A percentile compares a stretch with the other conserved stretches of the same genome.
Evolutionary conservation across 2,797 vertebrate genomes (phyloP).

Genomic region (Sebastolobus alascanus): DNA sequence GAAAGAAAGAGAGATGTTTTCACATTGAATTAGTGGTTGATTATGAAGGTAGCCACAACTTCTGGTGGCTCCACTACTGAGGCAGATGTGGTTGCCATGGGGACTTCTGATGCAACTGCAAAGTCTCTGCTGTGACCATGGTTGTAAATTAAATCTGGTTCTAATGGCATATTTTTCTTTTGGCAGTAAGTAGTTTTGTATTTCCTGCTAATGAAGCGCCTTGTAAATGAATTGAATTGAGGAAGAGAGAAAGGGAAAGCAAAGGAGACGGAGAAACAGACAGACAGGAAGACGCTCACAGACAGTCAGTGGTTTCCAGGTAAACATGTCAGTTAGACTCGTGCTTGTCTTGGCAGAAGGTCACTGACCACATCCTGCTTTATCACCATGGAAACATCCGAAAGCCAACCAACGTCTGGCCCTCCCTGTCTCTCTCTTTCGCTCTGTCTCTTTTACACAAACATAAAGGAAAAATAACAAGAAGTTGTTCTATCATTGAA

Average conservation of each 20-base stretch:
- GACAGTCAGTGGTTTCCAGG: slow-evolving; percentile 67
- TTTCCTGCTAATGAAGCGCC: slow-evolving; percentile 26
- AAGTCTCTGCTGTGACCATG: slow-evolving; percentile 29
- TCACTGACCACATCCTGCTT: slow-evolving; percentile 88
- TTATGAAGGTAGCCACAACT: not conserved
- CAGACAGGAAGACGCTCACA: slow-evolving; percentile 28
- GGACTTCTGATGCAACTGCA: slow-evolving; percentile 30
- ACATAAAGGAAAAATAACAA: not conserved
- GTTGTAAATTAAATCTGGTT: slow-evolving; percentile 41
- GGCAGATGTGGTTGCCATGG: slow-evolving; percentile 28
- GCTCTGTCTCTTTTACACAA: not conserved
- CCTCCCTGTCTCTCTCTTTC: not conserved
- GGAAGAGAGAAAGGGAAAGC: not conserved
- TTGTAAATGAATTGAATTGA: not conserved
- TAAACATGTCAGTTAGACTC: slow-evolving; percentile 77
- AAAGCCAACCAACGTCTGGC: slow-evolving; percentile 53
- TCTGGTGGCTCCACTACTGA: not conserved
- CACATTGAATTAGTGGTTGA: not conserved
- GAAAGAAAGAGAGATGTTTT: slow-evolving; percentile 27
- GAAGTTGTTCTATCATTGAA: not conserved
- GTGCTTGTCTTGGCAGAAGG: slow-evolving; percentile 74
- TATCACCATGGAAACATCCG: slow-evolving; percentile 85
- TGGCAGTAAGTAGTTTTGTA: slow-evolving; percentile 11
- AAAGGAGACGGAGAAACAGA: slow-evolving; percentile 4
- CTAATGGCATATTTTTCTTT: slow-evolving; percentile 20